Base-by-base conservation (phyloP, 1,140 invertebrate species). In the Heliconius hermathena region DNA sequence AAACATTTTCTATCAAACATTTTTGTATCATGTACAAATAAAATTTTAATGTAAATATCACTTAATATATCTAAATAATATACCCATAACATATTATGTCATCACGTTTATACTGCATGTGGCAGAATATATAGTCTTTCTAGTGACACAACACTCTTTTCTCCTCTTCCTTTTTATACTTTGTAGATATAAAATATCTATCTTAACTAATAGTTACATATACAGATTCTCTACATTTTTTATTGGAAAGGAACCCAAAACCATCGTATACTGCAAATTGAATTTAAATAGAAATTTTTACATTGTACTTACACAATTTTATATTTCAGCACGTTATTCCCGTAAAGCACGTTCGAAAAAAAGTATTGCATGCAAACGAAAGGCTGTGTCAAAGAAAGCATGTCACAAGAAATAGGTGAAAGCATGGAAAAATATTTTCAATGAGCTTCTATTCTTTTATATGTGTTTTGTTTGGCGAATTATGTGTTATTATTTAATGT, bases 301-400 rank as follows among this genome's bases (percentile, higher is more conserved):
- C 26, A 16, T 66, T 26, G 9, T 29, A 66, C 60, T 26, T 29
- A 41, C 41, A 72, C 18, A 72, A 49, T 60, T 70, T 77, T 81
- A 8, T 38, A 60, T 94, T 94, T 86, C 91, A 94, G 93, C 93
- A 91, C 93, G 93, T 81, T 91, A 91, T 78, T 85, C 85, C 75
- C 90, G 88, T 82, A 93, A 90, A 83, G 78, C 86, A 84, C 91
- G 93, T 66, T 87, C 90, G 79, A 94, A 93, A 94, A 94, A 94
- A 88, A 93, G 92, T 84, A 81, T 93, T 93, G 93, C 93, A 94
- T 94, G 93, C 86, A 93, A 91, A 90, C 83, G 87, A 88, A 90
- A 90, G 81, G 85, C 84, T 81, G 82, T 73, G 83, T 87, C 85
- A 87, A 90, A 87, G 83, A 84, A 83, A 86, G 91, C 88, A 85